Percentiles rank a stretch among this genome's conserved stretches.
These are phyloP conservation scores for Micrasema minimum DNA, from an alignment of 1,140 invertebrate species.

Conservation along the genomic window DNA sequence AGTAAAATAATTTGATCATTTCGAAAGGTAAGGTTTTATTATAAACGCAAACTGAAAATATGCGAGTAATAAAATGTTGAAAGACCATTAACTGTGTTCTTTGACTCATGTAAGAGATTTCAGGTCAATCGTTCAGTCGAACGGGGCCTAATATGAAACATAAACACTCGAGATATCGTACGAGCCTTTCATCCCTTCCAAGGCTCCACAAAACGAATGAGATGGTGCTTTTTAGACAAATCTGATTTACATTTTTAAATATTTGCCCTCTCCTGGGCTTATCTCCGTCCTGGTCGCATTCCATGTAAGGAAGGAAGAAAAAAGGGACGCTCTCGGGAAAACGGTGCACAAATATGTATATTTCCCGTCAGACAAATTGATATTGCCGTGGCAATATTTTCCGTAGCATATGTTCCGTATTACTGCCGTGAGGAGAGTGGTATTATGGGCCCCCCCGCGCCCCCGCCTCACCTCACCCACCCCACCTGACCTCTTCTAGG, in stretches of 20 bases:
- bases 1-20: too few relatives aligned
- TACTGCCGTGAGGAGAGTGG: conserved; percentile 37
- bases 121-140: too few relatives aligned
- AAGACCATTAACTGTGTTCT: too few relatives aligned
- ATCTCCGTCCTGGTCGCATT: conserved; percentile 7
- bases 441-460: conserved; percentile 2
- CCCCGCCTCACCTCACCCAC: not conserved
- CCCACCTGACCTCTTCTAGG: too few relatives aligned
- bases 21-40: too few relatives aligned
- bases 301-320: not conserved
- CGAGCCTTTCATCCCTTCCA: not conserved
- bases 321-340: conserved; percentile 5
- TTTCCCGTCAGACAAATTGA: conserved; percentile 52
- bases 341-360: conserved; percentile 49
- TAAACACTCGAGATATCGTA: conserved; percentile 5
- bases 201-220: conserved; percentile 6
- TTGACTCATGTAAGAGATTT: too few relatives aligned
- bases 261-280: conserved; percentile 35
- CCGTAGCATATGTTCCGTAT: conserved; percentile 52
- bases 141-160: too few relatives aligned
- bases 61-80: too few relatives aligned
- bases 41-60: too few relatives aligned
- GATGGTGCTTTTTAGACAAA: conserved; percentile 42
- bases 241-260: conserved; percentile 53
- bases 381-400: conserved; percentile 53